Conservation (phyloP, 2,113 vertebrate species). For the Clarias batrachus region DNA sequence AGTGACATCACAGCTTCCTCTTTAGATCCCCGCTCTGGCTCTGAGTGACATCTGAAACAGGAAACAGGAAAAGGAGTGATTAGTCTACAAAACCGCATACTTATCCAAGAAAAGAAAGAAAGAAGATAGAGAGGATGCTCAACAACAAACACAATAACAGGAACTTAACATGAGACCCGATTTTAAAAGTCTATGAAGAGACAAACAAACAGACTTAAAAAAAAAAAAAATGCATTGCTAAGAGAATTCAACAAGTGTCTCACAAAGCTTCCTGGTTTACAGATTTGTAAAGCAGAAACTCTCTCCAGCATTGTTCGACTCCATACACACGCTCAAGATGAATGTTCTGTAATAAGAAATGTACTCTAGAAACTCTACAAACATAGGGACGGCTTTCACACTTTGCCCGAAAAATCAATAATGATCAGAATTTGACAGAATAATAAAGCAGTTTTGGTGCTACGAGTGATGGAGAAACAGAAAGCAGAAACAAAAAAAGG, state of each 20-base stretch:
- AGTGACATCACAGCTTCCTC: constrained; percentile 72
- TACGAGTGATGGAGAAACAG: no score
- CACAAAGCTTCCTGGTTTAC: not conserved
- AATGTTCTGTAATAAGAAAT: not conserved
- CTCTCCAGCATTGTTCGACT: not conserved
- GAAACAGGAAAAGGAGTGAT: not conserved
- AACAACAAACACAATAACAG: constrained; percentile 31
- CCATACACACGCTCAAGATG: not conserved
- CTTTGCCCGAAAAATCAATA: no score
- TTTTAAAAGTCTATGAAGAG: constrained; percentile 90
- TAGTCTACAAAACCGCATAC: constrained; percentile 21
- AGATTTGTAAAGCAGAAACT: not conserved
- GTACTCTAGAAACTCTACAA: not conserved
- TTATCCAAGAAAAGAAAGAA: not conserved
- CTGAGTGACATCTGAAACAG: constrained; percentile 71
- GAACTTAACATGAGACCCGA: constrained; percentile 93
- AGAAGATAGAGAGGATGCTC: not conserved
- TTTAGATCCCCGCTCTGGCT: constrained; percentile 72
- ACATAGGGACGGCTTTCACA: not conserved
- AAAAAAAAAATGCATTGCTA: not conserved
- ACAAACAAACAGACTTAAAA: constrained; percentile 43
- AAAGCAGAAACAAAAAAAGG: no score
- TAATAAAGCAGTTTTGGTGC: no score
- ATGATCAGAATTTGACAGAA: no score
- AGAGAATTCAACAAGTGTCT: not conserved